Conservation (phyloP, 2,888 invertebrate genomes). For the Endotricha flammealis region DNA sequence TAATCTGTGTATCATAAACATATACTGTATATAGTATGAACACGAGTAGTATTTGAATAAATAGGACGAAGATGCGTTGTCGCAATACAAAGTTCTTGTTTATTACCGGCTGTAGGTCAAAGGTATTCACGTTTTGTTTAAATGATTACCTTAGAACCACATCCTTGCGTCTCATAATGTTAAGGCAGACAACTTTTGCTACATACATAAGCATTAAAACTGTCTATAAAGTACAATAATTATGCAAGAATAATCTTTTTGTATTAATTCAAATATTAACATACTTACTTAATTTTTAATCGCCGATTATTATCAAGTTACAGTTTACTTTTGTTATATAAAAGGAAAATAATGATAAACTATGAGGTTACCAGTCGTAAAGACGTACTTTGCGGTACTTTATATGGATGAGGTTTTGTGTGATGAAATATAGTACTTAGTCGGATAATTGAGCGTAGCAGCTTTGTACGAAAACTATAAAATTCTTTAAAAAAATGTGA, state of each 20-base stretch:
- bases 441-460: too few relatives aligned
- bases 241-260: conserved; percentile 5
- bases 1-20: too few relatives aligned
- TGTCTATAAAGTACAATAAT: conserved; percentile 10
- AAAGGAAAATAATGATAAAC: background rate
- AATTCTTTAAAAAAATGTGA: too few relatives aligned
- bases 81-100: conserved; percentile 24
- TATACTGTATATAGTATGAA: too few relatives aligned
- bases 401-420: background rate
- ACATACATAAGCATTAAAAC: conserved; percentile 3
- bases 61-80: conserved; percentile 23
- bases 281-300: background rate
- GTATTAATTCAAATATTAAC: background rate
- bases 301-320: background rate
- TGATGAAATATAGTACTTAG: too few relatives aligned
- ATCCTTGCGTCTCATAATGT: conserved; percentile 46
- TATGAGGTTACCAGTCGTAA: background rate
- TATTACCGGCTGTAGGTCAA: conserved; percentile 43
- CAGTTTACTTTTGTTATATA: background rate
- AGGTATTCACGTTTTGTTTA: conserved; percentile 60
- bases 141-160: conserved; percentile 42
- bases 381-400: background rate
- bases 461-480: too few relatives aligned
- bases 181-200: conserved; percentile 59
- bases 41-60: too few relatives aligned